Conservation (phyloP, 2,113 vertebrate species). For the Erythrocercus mccallii region DNA sequence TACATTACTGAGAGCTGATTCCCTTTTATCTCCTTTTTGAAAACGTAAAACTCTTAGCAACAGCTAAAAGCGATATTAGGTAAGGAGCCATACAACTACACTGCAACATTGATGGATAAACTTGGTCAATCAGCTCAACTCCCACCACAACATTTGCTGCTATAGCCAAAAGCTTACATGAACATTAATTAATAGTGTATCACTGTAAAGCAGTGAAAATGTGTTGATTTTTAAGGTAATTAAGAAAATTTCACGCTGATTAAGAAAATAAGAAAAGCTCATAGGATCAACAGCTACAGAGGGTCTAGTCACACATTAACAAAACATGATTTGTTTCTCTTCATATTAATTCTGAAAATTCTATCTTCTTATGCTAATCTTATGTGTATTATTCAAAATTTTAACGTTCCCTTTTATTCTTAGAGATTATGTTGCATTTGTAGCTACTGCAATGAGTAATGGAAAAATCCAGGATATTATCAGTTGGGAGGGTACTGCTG, state of each 20-base stretch:
- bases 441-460: not conserved
- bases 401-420: not conserved
- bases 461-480: not conserved
- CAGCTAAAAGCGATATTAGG: not conserved
- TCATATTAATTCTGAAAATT: not conserved
- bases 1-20: not conserved
- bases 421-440: not conserved
- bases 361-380: not conserved
- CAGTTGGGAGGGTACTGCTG: not conserved
- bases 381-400: not conserved
- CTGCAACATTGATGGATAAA: not conserved
- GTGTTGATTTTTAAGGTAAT: constrained; percentile 2
- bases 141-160: not conserved
- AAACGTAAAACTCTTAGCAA: not conserved
- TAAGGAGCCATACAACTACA: not conserved
- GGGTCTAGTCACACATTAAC: not conserved
- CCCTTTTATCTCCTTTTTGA: not conserved
- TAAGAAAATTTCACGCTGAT: constrained; percentile 4
- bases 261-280: not conserved
- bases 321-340: not conserved
- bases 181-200: not conserved
- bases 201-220: not conserved
- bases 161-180: not conserved
- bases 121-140: not conserved
- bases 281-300: not conserved